Conservation (phyloP, 2,113 vertebrate genomes). For the Sigmodon hispidus region DNA sequence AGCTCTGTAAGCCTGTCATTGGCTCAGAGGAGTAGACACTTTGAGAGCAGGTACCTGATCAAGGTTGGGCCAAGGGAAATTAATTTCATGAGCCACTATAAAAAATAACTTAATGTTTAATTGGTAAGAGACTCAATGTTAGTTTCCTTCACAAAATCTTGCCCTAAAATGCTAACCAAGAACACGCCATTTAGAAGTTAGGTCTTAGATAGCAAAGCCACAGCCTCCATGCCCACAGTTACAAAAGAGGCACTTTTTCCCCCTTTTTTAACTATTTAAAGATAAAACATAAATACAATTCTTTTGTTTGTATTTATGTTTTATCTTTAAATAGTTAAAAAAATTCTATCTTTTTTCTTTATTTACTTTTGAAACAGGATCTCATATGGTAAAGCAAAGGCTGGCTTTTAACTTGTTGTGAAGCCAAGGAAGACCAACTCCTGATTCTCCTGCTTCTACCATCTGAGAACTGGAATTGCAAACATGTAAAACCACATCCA, state of each 20-base stretch:
- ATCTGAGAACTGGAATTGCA: neutral
- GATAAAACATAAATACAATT: neutral
- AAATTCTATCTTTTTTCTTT: neutral
- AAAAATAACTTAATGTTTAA: neutral
- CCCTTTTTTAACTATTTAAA: neutral
- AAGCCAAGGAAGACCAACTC: neutral
- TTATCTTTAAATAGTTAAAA: too few species aligned
- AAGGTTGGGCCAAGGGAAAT: neutral
- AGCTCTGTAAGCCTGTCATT: neutral
- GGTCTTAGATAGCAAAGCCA: neutral
- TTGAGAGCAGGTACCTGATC: too few species aligned
- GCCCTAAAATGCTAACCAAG: neutral
- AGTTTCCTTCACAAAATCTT: neutral
- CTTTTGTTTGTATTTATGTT: too few species aligned
- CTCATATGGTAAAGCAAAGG: neutral
- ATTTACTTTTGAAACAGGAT: neutral
- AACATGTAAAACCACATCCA: too few species aligned
- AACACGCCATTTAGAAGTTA: neutral
- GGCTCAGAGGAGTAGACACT: neutral
- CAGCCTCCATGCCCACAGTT: rapidly evolving
- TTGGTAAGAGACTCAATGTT: neutral
- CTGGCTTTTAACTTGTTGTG: neutral
- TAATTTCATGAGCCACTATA: neutral
- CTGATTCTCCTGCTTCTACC: neutral
- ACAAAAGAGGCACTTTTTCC: rapidly evolving